phyloP scores from a whole-genome alignment of 2,888 invertebrate species.

The Plebejus melissa region DNA sequence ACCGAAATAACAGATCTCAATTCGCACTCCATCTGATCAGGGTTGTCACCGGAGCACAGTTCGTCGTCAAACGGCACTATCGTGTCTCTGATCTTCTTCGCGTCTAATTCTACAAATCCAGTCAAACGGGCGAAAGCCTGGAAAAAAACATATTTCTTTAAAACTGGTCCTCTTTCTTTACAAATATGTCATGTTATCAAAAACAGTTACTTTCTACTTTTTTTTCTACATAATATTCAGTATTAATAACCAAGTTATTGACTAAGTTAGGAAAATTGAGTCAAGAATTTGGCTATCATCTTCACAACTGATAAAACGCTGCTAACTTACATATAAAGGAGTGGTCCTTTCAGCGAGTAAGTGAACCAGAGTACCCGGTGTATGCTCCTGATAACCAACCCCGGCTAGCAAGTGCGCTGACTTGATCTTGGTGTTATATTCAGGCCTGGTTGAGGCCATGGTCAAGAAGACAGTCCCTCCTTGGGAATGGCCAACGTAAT shows the following conservation, averaged over 20 bases:
- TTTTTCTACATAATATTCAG: too few species aligned
- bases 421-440: conserved; percentile 55
- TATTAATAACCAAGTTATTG: too few species aligned
- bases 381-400: conserved; percentile 53
- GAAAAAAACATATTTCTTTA: neutral
- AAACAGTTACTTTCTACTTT: too few species aligned
- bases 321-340: conserved; percentile 53
- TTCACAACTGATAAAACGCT: neutral
- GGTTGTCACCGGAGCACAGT: neutral
- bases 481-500: conserved; percentile 68
- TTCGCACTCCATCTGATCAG: conserved; percentile 1
- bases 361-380: conserved; percentile 44
- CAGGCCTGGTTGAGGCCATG: conserved; percentile 50
- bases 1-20: conserved; percentile 9
- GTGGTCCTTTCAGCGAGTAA: conserved; percentile 43
- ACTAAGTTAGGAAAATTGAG: neutral
- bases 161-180: too few species aligned
- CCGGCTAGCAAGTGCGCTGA: conserved; percentile 58
- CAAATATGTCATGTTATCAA: too few species aligned
- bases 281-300: neutral
- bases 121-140: neutral
- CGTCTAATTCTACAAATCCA: conserved; percentile 6
- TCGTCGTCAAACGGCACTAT: neutral
- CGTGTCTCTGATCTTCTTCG: neutral
- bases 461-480: conserved; percentile 59